Evolutionary conservation across 1,140 invertebrate species (phyloP), one percentile per base, ranked within the genome.

Genomic region (Drosophila sp.): DNA sequence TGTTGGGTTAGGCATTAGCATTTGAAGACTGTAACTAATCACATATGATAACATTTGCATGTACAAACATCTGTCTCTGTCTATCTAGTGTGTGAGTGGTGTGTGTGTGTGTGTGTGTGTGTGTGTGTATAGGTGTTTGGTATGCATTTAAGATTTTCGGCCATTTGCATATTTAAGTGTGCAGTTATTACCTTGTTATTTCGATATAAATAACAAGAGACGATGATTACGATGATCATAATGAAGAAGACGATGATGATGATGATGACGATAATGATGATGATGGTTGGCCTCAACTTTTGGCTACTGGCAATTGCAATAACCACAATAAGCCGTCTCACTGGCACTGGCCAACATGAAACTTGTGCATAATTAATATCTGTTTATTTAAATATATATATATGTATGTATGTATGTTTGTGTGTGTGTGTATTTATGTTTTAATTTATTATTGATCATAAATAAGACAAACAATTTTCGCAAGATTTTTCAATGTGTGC

Each of bases 181-280:
- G 80, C 85, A 89, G 85, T 89, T 89, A 89, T 89, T 89, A 89
- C 85, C 84, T 84, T 89, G 84, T 89, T 89, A 89, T 84, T 80
- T 76, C 85, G 80, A 80, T 89, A 89, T 89, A 89, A 90, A 89
- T 84, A 89, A 89, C 84, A 87, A 66, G 65, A 50, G 60, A 55
- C 23, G 44, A 50, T 27, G 57, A 44, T 55, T 58, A 33, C 57
- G 41, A 68, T 66, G 54, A 61, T 10, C 27, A 32, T 35, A 41
- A 50, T 50, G 7, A 50, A 27, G 23, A 50, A 2, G 25, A 23
- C 25, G 6, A 7, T 50, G 8, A 27, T 50, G 44, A 23, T 27
- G 44, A 41, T 1, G 3, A 41, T 41, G 40, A 41, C n/a, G 40
- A 41, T 17, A 17, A n/a, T n/a, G 17, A 38, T 38, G 3, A 38